Evolutionary conservation across 1,140 invertebrate species (phyloP).

Genomic region (Copidosoma floridanum): DNA sequence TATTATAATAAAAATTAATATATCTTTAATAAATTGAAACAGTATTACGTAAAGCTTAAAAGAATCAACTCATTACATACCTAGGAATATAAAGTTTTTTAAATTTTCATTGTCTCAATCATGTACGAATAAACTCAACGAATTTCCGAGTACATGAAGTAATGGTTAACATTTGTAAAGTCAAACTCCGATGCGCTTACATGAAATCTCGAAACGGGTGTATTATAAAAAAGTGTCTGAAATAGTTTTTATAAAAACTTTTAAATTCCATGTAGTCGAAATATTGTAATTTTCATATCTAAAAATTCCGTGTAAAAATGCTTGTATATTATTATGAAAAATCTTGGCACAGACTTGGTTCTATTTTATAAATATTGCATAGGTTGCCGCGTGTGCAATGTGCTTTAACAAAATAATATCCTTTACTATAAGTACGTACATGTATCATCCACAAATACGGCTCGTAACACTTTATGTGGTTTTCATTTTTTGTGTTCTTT

Average conservation of each 20-base stretch:
- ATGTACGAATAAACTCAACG: conserved; percentile 8
- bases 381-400: no score
- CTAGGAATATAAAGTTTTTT: not conserved
- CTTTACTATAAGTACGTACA: no score
- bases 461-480: no score
- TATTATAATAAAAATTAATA: not conserved
- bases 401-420: no score
- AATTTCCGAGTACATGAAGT: not conserved
- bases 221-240: not conserved
- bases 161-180: not conserved
- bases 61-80: conserved; percentile 2
- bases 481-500: no score
- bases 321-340: no score
- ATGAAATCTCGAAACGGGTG: not conserved
- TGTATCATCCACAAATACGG: no score
- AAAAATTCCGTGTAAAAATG: conserved; percentile 3
- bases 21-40: not conserved
- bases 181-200: not conserved
- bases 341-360: no score
- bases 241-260: conserved; percentile 7
- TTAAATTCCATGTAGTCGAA: not conserved
- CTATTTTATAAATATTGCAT: no score
- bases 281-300: not conserved
- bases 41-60: not conserved
- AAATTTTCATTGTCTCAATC: not conserved